Conservation (phyloP, 2,113 vertebrate species). For the Nesogale talazaci region DNA sequence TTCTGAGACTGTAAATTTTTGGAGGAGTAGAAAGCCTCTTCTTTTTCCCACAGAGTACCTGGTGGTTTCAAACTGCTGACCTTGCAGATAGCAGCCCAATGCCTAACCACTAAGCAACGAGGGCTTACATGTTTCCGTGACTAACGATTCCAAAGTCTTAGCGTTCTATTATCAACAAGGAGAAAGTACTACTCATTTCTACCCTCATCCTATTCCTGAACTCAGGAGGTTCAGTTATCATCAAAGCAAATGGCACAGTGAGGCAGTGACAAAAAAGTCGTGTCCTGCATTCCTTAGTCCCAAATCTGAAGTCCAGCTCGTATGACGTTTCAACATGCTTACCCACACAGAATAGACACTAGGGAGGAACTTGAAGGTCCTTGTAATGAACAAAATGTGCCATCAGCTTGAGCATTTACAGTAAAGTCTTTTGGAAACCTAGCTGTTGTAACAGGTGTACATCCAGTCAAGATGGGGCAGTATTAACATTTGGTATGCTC, state of each 20-base stretch:
- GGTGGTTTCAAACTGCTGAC: too few species aligned
- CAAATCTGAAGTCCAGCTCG: neutral
- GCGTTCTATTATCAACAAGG: constrained; percentile 9
- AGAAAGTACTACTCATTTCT: constrained; percentile 43
- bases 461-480: neutral
- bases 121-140: too few species aligned
- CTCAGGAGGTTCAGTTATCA: neutral
- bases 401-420: constrained; percentile 1
- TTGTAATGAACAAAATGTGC: constrained; percentile 47
- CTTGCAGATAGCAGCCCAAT: too few species aligned
- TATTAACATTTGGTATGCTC: neutral
- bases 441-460: neutral
- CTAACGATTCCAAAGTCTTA: neutral
- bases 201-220: neutral
- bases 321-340: neutral
- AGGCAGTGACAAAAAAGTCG: neutral
- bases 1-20: too few species aligned
- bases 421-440: neutral
- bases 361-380: constrained; percentile 1
- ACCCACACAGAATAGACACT: constrained; percentile 14
- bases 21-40: too few species aligned
- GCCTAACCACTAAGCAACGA: too few species aligned
- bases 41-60: too few species aligned
- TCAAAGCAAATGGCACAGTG: neutral
- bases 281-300: neutral